Evolutionary conservation across 2,888 invertebrate genomes (phyloP), one percentile per base, ranked within the genome.

Genomic region (Sympetrum striolatum): DNA sequence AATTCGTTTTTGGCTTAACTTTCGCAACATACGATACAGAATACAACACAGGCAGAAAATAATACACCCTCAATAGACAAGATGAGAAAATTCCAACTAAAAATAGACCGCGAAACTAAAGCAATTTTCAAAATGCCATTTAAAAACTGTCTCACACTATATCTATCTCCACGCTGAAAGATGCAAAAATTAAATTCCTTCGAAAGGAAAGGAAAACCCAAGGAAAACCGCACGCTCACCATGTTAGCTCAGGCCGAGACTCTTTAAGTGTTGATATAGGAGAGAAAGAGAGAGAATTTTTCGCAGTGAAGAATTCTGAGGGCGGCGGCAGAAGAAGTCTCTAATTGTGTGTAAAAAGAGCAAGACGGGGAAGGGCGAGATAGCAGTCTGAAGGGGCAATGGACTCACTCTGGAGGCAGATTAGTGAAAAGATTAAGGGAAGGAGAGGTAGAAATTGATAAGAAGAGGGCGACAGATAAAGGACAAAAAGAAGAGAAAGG

Each of bases 181-280:
- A 60, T 18, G 37, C 12, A 58, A 14, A 58, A 8, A 35, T 25
- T 53, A 25, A 60, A 60, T 2, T 35, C 58, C 39, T 58, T 4
- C 48, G 58, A 31, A 35, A 82, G 8, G 35, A 35, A 60, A 64
- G 53, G 39, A 86, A 58, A 58, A 53, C 35, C 4, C 82, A n/a
- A 3, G 60, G 60, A 58, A 64, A 86, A 60, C 82, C 82, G 58
- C 82, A 35, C 60, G n/a, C 35, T 18, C 53, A 25, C 37, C 81
- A 82, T 53, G 86, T 37, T 12, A 60, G 60, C 25, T 53, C 18
- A 86, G 64, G 60, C 31, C 60, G 37, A 86, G 60, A 60, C 86
- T 86, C 86, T 39, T 73, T 86, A 86, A 86, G 86, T 86, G 86
- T 82, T 82, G 82, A 82, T 82, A 82, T 82, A 82, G 53, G 73